Evolutionary conservation across 2,888 invertebrate species (phyloP), one percentile per base, ranked within the genome.

Genomic region (Xestia xanthographa): DNA sequence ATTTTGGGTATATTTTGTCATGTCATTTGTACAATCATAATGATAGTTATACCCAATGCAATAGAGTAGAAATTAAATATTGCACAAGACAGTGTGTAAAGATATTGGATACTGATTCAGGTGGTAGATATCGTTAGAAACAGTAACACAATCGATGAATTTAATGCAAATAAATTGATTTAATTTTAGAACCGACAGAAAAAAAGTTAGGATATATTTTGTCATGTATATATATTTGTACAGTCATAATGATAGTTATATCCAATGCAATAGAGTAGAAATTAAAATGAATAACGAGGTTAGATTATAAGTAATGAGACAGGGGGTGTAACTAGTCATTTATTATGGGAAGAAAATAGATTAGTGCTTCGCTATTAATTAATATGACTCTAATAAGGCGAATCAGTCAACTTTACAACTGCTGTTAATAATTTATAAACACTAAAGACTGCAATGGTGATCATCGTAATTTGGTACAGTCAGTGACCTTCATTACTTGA

Each of bases 251-350:
- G 9, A 80, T 26, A 80, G 12, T 43, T 34, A 45, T 45, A 45
- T 48, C 63, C 1, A 82, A 67, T 82, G 48, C 5, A 20, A 43
- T 56, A 58, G 34, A 83, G 38, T 56, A 26, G 6, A 70, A 60
- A 75, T 68, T 70, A 56, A 38, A 29, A 56, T 70, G 41, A 58
- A 60, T 66, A 69, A 81, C 38, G 68, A 56, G 53, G 11, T 43
- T 62, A 73, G 63, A 72, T 71, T 72, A 83, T 17, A 56, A 56
- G 34, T 83, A 65, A 83, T 83, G 68, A 83, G 68, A n/a, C 34
- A 38, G n/a, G 29, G 60, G 60, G 68, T 62, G 73, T 69, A 66
- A 66, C 66, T 62, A 72, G 48, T 12, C 2, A 83, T 81, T 81
- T 62, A 73, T 72, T 79, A 83, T 22, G 3, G 4, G 1, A 77